These are phyloP conservation scores for Caenorhabditis sp. DNA, from an alignment of 2,888 invertebrate genomes.

Conservation along the genomic window DNA sequence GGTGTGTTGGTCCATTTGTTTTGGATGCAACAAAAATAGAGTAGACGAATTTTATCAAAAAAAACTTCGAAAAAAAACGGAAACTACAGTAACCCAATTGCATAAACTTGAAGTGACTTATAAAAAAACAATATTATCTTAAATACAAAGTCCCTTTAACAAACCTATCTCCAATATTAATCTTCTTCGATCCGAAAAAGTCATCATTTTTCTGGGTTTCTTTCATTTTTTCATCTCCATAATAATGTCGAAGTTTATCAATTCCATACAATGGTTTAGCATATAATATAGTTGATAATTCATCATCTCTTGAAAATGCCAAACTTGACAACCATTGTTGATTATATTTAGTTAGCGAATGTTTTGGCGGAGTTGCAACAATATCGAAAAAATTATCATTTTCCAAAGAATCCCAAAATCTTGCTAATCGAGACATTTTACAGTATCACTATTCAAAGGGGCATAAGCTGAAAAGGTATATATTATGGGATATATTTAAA, in stretches of 20 bases:
- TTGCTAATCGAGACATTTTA: constrained; percentile 39
- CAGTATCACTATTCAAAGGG: neutral
- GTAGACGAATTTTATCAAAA: no score
- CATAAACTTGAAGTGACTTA: no score
- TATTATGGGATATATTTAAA: neutral
- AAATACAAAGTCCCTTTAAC: constrained; percentile 9
- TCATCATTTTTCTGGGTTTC: constrained; percentile 8
- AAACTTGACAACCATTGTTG: constrained; percentile 51
- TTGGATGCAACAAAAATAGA: no score
- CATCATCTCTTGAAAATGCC: constrained; percentile 48
- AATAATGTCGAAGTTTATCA: constrained; percentile 11
- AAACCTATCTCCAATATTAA: constrained; percentile 30
- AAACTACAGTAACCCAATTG: no score
- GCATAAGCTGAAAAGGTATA: neutral
- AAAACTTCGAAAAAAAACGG: no score
- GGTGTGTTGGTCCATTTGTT: no score
- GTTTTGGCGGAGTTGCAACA: constrained; percentile 21
- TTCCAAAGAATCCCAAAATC: constrained; percentile 53
- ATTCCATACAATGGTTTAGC: constrained; percentile 56
- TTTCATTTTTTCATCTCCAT: neutral
- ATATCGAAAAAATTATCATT: constrained; percentile 40
- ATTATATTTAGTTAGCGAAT: constrained; percentile 29
- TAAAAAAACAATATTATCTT: no score
- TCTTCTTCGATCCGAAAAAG: constrained; percentile 29
- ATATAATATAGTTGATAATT: constrained; percentile 61